Conservation (phyloP, 2,797 vertebrate genomes). For the Pelodytes ibericus region DNA sequence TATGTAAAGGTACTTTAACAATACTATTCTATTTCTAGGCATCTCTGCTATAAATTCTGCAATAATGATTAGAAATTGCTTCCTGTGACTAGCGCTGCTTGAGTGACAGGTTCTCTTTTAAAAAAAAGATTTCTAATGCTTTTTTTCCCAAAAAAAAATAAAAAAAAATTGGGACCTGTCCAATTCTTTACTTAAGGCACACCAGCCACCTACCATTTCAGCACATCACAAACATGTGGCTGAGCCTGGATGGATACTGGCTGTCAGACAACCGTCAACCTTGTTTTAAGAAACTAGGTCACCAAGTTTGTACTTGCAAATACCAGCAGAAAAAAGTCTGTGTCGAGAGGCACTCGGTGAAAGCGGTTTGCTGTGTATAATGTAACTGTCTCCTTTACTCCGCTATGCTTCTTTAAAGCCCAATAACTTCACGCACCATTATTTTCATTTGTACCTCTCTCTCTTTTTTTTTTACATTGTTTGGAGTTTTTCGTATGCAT, state of each 20-base stretch:
- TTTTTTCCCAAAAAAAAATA: no score
- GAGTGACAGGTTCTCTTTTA: not conserved
- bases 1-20: no score
- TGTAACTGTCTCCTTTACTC: constrained; percentile 7
- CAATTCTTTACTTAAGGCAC: constrained; percentile 10
- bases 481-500: constrained; percentile 12
- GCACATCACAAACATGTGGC: constrained; percentile 9
- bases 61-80: no score
- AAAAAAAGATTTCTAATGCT: not conserved
- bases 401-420: not conserved
- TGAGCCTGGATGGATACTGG: constrained; percentile 16
- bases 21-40: no score
- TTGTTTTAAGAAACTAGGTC: constrained; percentile 34
- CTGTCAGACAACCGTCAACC: constrained; percentile 41
- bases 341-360: constrained; percentile 28
- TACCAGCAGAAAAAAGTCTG: constrained; percentile 43
- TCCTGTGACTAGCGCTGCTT: not conserved
- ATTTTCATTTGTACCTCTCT: not conserved
- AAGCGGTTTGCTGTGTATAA: constrained; percentile 30
- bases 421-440: not conserved
- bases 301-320: constrained; percentile 42
- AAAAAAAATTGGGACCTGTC: not conserved
- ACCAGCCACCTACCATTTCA: constrained; percentile 24
- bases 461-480: constrained; percentile 2
- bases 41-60: no score